Percentiles rank a stretch among this genome's conserved stretches.
These are phyloP conservation scores for Pollenia amentaria DNA, from an alignment of 2,888 invertebrate genomes.

Conservation along the genomic window DNA sequence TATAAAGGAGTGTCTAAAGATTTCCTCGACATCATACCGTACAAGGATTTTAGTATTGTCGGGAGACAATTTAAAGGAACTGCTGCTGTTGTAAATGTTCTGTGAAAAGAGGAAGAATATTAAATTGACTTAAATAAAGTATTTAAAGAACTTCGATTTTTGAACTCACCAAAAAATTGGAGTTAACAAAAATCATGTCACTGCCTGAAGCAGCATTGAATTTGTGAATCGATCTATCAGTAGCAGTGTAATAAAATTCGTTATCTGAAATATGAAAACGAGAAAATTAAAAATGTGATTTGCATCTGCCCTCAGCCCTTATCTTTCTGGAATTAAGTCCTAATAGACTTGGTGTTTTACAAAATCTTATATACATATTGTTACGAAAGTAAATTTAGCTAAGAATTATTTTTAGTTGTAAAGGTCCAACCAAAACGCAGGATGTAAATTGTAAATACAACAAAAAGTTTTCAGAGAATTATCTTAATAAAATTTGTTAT, in stretches of 20 bases:
- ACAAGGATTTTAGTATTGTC: constrained; percentile 82
- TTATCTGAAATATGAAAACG: constrained; percentile 84
- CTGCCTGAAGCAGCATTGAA: constrained; percentile 84
- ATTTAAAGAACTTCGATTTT: neutral
- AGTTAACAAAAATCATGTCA: constrained; percentile 76
- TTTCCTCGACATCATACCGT: constrained; percentile 80
- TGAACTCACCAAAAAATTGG: constrained; percentile 78
- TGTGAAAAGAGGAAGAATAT: constrained; percentile 67
- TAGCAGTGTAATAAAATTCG: constrained; percentile 85
- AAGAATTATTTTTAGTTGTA: too few species aligned
- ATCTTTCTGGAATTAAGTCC: neutral
- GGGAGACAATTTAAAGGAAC: constrained; percentile 81
- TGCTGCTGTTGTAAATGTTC: constrained; percentile 81
- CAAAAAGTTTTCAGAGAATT: too few species aligned
- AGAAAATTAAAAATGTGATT: neutral
- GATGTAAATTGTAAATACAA: too few species aligned
- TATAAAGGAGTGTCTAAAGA: constrained; percentile 88
- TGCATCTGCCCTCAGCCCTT: neutral
- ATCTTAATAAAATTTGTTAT: too few species aligned
- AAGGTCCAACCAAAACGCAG: too few species aligned
- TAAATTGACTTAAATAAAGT: neutral
- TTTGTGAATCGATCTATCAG: constrained; percentile 81
- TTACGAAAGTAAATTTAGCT: too few species aligned
- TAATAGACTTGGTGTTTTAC: too few species aligned
- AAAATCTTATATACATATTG: too few species aligned